phyloP scores from a whole-genome alignment of 2,113 vertebrate genomes.

The Gracilinanus agilis region DNA sequence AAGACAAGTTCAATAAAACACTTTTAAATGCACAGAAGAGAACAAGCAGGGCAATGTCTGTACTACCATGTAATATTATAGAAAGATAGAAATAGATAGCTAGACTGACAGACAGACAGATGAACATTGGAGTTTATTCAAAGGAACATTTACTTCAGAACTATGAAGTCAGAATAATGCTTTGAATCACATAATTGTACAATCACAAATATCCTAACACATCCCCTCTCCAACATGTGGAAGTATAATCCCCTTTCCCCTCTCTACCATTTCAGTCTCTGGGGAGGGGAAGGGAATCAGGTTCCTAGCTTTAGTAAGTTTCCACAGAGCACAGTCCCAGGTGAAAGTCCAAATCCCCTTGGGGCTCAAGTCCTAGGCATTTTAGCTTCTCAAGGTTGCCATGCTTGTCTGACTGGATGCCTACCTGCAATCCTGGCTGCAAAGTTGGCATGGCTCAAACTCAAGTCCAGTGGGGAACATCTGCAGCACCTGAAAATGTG shows the following conservation, averaged over 20 bases:
- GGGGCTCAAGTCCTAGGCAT: background rate
- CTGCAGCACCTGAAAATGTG: background rate
- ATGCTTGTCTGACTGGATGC: background rate
- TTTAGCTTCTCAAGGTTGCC: background rate
- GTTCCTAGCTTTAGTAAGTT: background rate
- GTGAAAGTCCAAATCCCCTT: background rate
- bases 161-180: background rate
- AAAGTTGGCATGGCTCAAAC: background rate
- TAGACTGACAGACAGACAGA: background rate
- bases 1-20: background rate
- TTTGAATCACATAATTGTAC: background rate
- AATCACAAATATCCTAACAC: too few relatives aligned
- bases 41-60: background rate
- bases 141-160: background rate
- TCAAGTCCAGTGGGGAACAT: background rate
- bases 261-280: background rate
- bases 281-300: background rate
- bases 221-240: background rate
- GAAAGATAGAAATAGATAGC: background rate
- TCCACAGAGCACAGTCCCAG: background rate
- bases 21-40: background rate
- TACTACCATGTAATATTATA: background rate
- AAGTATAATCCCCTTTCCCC: background rate
- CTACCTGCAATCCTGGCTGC: background rate
- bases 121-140: background rate